Conservation (phyloP, 2,888 invertebrate species). For the Hypolimnas misippus region DNA sequence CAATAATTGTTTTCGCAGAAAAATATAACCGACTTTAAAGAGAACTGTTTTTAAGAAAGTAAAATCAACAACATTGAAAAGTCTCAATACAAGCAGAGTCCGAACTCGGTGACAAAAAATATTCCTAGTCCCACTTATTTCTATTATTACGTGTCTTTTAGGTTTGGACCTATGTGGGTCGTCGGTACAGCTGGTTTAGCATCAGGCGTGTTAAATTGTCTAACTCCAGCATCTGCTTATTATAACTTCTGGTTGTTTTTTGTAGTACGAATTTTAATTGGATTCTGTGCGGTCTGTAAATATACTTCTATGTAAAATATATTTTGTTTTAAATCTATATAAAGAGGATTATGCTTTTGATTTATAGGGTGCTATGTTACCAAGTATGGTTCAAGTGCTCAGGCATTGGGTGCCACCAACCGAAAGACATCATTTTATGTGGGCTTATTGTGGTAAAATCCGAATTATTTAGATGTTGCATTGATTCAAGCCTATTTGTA, state of each 20-base stretch:
- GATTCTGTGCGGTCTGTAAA: conserved; percentile 74
- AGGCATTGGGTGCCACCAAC: conserved; percentile 76
- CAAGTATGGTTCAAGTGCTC: conserved; percentile 76
- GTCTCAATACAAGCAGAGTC: no score
- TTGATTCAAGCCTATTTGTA: not conserved
- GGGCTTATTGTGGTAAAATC: conserved; percentile 74
- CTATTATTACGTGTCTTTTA: conserved; percentile 40
- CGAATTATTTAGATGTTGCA: not conserved
- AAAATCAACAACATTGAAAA: no score
- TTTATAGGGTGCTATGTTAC: conserved; percentile 75
- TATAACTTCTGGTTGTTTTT: conserved; percentile 69
- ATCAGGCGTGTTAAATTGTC: conserved; percentile 66
- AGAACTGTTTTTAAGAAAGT: no score
- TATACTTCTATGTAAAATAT: not conserved
- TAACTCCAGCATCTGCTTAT: conserved; percentile 70
- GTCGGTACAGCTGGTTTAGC: conserved; percentile 66
- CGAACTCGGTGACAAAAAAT: no score
- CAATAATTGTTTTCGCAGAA: no score
- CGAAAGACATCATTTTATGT: conserved; percentile 78
- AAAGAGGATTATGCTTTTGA: not conserved
- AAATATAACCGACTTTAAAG: no score
- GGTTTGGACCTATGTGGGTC: conserved; percentile 74
- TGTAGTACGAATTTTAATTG: conserved; percentile 61
- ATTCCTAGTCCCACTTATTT: no score
- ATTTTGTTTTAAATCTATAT: not conserved